Evolutionary conservation across 35 echinoderm and acorn worm genomes (phyloP).

Genomic region (Ophiothrix spiculata): DNA sequence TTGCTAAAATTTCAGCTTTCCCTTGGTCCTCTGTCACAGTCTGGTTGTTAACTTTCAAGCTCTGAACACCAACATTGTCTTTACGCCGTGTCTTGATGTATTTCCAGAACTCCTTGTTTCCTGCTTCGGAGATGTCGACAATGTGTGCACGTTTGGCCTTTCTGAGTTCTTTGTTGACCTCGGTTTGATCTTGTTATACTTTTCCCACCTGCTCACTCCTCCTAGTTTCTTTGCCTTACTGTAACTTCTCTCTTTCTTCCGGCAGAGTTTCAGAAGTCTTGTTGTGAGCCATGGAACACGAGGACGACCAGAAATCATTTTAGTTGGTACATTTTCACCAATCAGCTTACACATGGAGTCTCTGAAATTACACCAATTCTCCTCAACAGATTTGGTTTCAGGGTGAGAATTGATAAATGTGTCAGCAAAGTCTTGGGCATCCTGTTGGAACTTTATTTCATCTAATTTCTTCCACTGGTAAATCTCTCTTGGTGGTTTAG

Average conservation of each 20-base stretch:
- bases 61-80: slow-evolving; percentile 4
- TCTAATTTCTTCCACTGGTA: neutral
- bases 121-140: neutral
- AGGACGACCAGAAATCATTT: neutral
- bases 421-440: slow-evolving; percentile 1
- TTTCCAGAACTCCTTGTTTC: slow-evolving; percentile 9
- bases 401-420: neutral
- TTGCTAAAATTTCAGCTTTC: neutral
- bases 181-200: neutral
- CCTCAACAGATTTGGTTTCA: neutral
- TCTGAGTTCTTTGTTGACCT: neutral
- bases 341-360: neutral
- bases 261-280: neutral
- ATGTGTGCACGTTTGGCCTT: slow-evolving; percentile 3
- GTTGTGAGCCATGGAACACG: neutral
- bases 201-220: neutral
- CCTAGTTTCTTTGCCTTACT: neutral
- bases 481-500: neutral
- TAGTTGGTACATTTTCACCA: neutral
- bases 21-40: slow-evolving; percentile 2
- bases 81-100: neutral
- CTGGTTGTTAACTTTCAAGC: slow-evolving; percentile 3
- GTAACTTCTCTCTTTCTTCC: neutral
- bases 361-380: slow-evolving; percentile 1
- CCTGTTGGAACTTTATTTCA: neutral